Evolutionary conservation across 2,797 vertebrate species (phyloP).

Genomic region (Phrynocephalus guinanensis): DNA sequence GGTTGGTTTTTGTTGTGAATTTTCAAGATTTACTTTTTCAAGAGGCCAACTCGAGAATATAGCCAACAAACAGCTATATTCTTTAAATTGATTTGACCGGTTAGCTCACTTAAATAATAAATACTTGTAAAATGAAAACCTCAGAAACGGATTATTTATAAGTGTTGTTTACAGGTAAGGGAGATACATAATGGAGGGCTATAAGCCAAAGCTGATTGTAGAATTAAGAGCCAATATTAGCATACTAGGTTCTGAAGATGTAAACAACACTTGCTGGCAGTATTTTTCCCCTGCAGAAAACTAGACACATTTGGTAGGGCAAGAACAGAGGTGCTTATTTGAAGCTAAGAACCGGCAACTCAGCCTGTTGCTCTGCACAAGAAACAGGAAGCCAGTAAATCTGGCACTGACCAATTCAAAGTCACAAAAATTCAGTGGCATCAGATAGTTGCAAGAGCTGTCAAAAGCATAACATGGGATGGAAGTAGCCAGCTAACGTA

Average conservation of each 20-base stretch:
- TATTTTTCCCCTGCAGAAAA: neutral
- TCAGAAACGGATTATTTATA: neutral
- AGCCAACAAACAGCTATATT: neutral
- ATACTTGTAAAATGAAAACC: neutral
- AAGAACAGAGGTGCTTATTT: neutral
- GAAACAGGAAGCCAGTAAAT: conserved; percentile 15
- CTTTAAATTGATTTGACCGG: neutral
- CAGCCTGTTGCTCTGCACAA: conserved; percentile 21
- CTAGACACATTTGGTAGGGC: conserved; percentile 15
- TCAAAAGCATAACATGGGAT: neutral
- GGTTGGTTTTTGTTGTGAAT: neutral
- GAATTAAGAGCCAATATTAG: neutral
- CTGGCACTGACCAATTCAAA: neutral
- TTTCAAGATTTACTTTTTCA: neutral
- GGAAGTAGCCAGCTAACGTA: neutral
- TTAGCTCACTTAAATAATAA: neutral
- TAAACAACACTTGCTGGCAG: neutral
- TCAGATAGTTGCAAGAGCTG: neutral
- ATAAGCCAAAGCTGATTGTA: neutral
- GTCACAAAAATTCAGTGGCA: neutral
- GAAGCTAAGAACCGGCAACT: neutral
- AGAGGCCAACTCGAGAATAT: neutral
- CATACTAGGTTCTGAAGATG: neutral
- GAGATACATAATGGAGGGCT: neutral
- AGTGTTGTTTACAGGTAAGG: neutral